Evolutionary conservation across 23 tunicate genomes (phyloP).

Genomic region (Ciona savignyi): DNA sequence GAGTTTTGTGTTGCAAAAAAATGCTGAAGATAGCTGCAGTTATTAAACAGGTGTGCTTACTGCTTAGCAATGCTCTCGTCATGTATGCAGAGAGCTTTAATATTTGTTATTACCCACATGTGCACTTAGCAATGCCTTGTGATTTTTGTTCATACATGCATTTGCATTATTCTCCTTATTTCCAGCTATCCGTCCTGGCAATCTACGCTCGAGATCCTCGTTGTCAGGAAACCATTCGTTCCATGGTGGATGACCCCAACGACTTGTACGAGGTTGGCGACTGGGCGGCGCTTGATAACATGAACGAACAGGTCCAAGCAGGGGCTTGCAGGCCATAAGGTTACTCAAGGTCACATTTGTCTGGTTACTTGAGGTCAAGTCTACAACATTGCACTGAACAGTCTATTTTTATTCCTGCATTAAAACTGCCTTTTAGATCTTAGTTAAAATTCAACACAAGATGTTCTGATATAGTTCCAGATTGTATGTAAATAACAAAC

Average conservation of each 20-base stretch:
- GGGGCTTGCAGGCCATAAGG: slow-evolving; percentile 33
- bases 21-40: no score
- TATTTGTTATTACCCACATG: no score
- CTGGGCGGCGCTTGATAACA: slow-evolving; percentile 62
- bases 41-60: no score
- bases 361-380: not conserved
- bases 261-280: slow-evolving; percentile 57
- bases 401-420: not conserved
- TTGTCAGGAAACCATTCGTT: slow-evolving; percentile 62
- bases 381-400: not conserved
- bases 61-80: no score
- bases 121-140: no score
- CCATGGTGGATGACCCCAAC: slow-evolving; percentile 55
- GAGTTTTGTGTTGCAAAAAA: no score
- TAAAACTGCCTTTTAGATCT: not conserved
- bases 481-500: not conserved
- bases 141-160: no score
- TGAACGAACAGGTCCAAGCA: slow-evolving; percentile 27
- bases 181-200: slow-evolving; percentile 71
- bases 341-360: not conserved
- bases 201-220: slow-evolving; percentile 59
- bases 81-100: no score
- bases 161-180: no score
- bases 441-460: not conserved
- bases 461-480: not conserved